Base-by-base conservation (phyloP, 2,888 invertebrate genomes). In the Pandemis cinnamomeana region DNA sequence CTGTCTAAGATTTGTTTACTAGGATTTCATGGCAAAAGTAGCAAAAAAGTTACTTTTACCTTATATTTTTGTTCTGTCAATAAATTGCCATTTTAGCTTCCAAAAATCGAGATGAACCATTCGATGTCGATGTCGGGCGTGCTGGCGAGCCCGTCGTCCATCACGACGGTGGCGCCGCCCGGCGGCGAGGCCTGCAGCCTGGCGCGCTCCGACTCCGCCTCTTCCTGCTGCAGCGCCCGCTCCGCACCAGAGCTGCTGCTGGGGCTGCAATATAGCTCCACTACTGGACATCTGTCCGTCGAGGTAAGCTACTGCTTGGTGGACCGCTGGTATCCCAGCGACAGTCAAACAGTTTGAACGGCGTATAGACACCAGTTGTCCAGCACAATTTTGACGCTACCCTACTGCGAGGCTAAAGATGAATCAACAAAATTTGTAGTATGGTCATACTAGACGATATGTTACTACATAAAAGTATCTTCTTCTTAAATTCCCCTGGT, bases 171-270 rank as follows among this genome's bases (percentile, higher is more conserved):
- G 75, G 83, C 86, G 44, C 85, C 87, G 0, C 79, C 80, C 10
- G 84, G 84, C 3, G 91, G 90, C 4, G 93, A 93, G 78, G 91
- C 91, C 0, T 96, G 96, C 82, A 98, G 97, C 87, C 94, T 99
- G 83, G 97, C 98, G 20, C 95, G 98, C 73, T 99, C 98, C 78
- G 99, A 99, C 91, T 98, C 98, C 80, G 98, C 98, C 7, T 98
- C 98, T 46, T 99, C 98, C 0, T 98, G 98, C 81, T 98, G 98
- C 90, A 99, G 99, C 80, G 96, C 97, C 82, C 96, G 97, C 79
- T 98, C 98, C 10, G 98, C 98, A 41, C 97, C 98, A 67, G 98
- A 99, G 62, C 97, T 99, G 90, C 95, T 99, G 72, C 95, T 99
- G 41, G 99, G 99, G 0, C 95, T 99, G 79, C 97, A 98, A 81